Base-by-base conservation (phyloP, 2,888 invertebrate genomes). In the Frankliniella intonsa region DNA sequence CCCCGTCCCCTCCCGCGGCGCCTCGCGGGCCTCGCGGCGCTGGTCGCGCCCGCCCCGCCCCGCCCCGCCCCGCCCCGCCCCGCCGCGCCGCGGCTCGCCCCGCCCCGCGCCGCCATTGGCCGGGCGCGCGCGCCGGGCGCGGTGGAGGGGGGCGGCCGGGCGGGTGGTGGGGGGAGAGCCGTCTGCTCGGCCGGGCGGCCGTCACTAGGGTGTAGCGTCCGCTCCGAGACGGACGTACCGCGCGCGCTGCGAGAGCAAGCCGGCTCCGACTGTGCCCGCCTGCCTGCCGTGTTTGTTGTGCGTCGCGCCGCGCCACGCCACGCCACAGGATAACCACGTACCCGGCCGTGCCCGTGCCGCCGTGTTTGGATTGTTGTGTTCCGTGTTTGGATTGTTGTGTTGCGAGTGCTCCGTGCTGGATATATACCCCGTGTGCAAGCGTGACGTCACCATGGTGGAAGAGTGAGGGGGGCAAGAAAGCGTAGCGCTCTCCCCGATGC, bases 21-120 rank as follows among this genome's bases (percentile, higher is more conserved):
- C 12, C 3, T 55, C 55, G 3, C 17, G 55, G 1, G 12, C n/a
- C n/a, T 65, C 11, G 65, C 65, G 65, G n/a, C n/a, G 65, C 65
- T 11, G 12, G 12, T 11, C 51, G 51, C 55, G 2, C 17, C 55
- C 7, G 17, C 14, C 17, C 55, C 55, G 2, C 55, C 55, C 1
- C 17, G 55, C 14, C 55, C 55, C 55, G 17, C 55, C 17, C 14
- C 3, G 55, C 55, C 14, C 14, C 14, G 55, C 55, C 55, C 5
- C 55, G 55, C 55, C 55, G 11, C 3, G 55, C 14, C 25, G 8
- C 69, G 22, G 7, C 62, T 62, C 25, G 69, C 69, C 69, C 22
- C 69, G 69, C 69, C 69, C 69, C 69, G 22, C 69, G 69, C 69
- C 12, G 10, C 69, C 11, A 76, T 76, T 76, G 69, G 69, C 25